These are phyloP conservation scores for Xestia c-nigrum DNA, from an alignment of 2,888 invertebrate species.

Conservation along the genomic window DNA sequence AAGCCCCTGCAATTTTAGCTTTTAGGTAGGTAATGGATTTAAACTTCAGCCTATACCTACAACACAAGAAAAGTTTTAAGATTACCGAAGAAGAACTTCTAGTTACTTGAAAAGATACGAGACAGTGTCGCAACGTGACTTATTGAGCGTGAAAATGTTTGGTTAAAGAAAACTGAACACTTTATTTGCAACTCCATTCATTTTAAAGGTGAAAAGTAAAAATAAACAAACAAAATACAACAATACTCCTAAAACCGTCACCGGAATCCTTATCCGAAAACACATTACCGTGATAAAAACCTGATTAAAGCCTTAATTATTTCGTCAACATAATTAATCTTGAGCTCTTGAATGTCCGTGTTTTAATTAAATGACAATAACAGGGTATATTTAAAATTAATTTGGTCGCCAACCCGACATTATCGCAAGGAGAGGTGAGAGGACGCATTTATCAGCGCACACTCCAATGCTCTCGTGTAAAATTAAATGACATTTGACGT, in stretches of 20 bases:
- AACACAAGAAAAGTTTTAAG: not conserved
- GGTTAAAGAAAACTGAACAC: not conserved
- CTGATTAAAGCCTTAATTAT: slow-evolving; percentile 61
- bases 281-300: slow-evolving; percentile 49
- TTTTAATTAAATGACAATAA: slow-evolving; percentile 84
- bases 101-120: not conserved
- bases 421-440: slow-evolving; percentile 79
- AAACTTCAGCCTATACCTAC: no score
- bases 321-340: slow-evolving; percentile 61
- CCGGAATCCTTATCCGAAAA: slow-evolving; percentile 35
- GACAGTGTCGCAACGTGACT: rapidly evolving
- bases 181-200: not conserved
- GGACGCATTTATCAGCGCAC: slow-evolving; percentile 84
- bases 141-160: not conserved
- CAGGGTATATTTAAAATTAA: slow-evolving; percentile 85
- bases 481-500: slow-evolving; percentile 85
- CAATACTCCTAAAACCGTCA: slow-evolving; percentile 41
- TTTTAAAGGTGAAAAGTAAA: not conserved
- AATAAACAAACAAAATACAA: slow-evolving; percentile 8
- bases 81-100: not conserved
- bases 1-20: not conserved
- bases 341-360: slow-evolving; percentile 61
- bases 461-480: slow-evolving; percentile 86
- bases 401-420: slow-evolving; percentile 79
- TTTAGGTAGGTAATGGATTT: not conserved